Conservation (phyloP, 37 sponge, comb jelly and placozoan species). For the Diacarnus erythraeanus region DNA sequence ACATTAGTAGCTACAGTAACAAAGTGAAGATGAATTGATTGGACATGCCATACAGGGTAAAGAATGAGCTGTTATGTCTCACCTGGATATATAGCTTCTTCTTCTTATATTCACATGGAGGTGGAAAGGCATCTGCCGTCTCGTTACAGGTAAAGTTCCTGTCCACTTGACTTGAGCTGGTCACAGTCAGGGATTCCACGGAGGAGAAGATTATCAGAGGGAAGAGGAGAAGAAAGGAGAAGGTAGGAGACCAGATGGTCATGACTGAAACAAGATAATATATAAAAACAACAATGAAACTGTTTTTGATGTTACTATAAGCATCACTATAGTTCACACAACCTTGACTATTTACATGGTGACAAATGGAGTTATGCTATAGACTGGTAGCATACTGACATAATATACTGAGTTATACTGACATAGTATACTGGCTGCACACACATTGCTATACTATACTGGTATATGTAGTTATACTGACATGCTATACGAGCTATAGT, state of each 20-base stretch:
- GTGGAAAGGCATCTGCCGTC: neutral
- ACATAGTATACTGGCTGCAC: too few relatives aligned
- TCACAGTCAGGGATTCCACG: neutral
- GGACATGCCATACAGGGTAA: neutral
- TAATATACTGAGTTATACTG: too few relatives aligned
- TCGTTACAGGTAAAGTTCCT: neutral
- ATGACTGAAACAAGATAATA: neutral
- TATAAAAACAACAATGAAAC: too few relatives aligned
- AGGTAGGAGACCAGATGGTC: neutral
- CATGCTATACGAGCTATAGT: too few relatives aligned
- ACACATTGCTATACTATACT: too few relatives aligned
- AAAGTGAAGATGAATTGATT: neutral
- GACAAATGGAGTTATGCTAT: too few relatives aligned
- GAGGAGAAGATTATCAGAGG: neutral
- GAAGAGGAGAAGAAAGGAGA: neutral
- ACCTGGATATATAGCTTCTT: constrained; percentile 3
- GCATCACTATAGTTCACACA: too few relatives aligned
- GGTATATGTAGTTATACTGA: too few relatives aligned
- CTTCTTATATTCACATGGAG: neutral
- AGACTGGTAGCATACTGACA: too few relatives aligned
- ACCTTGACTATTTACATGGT: too few relatives aligned
- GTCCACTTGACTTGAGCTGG: constrained; percentile 1
- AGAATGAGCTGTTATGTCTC: neutral
- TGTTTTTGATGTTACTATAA: too few relatives aligned
- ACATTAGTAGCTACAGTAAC: too few relatives aligned